Percentiles rank a stretch among this genome's conserved stretches.
These are phyloP conservation scores for Gymnothorax javanicus DNA, from an alignment of 2,797 vertebrate species.

Conservation along the genomic window DNA sequence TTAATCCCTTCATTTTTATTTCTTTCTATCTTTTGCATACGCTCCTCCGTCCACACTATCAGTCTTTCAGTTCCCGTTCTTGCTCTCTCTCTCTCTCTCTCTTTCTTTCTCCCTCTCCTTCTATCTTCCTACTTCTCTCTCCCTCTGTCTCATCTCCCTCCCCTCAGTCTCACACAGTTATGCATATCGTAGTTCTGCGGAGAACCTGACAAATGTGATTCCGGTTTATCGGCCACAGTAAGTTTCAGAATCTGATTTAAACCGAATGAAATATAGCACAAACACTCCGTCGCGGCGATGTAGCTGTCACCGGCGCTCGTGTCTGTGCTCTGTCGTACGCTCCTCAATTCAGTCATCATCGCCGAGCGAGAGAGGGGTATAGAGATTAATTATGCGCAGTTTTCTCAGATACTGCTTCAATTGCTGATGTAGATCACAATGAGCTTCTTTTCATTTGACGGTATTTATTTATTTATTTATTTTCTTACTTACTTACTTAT, in stretches of 20 bases:
- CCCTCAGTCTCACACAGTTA: slow-evolving; percentile 50
- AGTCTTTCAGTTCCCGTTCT: not conserved
- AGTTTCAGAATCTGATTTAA: not conserved
- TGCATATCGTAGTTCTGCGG: not conserved
- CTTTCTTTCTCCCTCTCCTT: not conserved
- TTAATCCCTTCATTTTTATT: not conserved
- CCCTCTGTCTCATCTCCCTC: not conserved
- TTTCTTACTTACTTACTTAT: too few species aligned
- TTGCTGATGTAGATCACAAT: not conserved
- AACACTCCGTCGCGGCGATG: not conserved
- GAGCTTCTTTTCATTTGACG: not conserved
- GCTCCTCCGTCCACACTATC: too few species aligned
- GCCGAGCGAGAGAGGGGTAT: not conserved
- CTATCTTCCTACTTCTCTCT: not conserved
- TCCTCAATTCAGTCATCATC: not conserved
- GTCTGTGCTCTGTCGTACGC: not conserved
- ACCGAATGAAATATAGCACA: not conserved
- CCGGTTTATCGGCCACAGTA: not conserved
- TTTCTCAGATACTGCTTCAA: not conserved
- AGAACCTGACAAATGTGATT: not conserved
- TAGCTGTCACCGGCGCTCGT: not conserved
- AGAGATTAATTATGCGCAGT: slow-evolving; percentile 2
- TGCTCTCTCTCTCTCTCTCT: not conserved
- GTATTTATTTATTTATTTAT: not conserved
- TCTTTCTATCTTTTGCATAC: not conserved